Percentiles rank a stretch among this genome's conserved stretches.
Conservation (phyloP, 2,888 invertebrate species). For the Mesorhabditis sp. region DNA sequence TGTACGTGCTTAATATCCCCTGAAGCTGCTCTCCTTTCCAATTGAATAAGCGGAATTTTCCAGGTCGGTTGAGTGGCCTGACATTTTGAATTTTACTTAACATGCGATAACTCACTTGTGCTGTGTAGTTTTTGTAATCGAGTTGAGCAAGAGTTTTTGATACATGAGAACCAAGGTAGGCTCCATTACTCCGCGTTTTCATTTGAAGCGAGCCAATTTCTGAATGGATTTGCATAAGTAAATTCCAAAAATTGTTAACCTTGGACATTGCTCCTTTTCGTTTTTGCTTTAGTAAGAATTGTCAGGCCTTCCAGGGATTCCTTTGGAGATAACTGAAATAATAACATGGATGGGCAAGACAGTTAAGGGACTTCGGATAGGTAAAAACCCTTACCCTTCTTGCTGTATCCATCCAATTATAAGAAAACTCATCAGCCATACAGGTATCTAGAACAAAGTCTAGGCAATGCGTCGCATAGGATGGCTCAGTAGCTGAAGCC, state of each 20-base stretch:
- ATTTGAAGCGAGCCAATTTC: no score
- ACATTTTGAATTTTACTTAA: not conserved
- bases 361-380: not conserved
- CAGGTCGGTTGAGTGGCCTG: not conserved
- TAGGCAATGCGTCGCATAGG: not conserved
- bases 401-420: not conserved
- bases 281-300: not conserved
- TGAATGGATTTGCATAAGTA: no score
- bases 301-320: not conserved
- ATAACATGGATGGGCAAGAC: not conserved
- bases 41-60: not conserved
- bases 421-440: slow-evolving; percentile 1
- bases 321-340: not conserved
- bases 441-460: not conserved
- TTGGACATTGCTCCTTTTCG: slow-evolving; percentile 1
- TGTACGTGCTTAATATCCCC: not conserved
- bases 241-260: not conserved
- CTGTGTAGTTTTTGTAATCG: not conserved
- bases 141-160: not conserved
- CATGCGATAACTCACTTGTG: no score
- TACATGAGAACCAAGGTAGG: no score
- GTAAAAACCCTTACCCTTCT: not conserved
- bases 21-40: not conserved
- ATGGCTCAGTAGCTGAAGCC: not conserved
- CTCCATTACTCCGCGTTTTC: no score